Conservation (phyloP, 92 coral and sea anemone genomes). For the Zoanthus sansibaricus region DNA sequence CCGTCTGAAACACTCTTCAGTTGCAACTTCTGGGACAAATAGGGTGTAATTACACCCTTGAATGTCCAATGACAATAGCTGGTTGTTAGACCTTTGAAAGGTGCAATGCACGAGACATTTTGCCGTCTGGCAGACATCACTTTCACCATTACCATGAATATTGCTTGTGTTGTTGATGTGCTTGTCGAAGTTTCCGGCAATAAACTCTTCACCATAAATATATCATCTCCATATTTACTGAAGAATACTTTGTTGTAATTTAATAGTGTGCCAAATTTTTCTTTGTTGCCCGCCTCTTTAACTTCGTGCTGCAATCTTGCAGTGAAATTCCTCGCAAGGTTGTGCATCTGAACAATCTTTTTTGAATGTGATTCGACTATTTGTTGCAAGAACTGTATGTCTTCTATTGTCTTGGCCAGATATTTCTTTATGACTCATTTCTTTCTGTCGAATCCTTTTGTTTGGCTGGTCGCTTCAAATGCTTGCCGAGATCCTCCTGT, state of each 20-base stretch:
- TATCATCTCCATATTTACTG: conserved; percentile 52
- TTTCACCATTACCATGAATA: conserved; percentile 40
- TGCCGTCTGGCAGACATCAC: conserved; percentile 53
- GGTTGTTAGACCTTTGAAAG: conserved; percentile 56
- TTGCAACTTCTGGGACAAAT: conserved; percentile 62
- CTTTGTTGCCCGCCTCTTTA: conserved; percentile 3
- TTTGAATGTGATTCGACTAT: conserved; percentile 75
- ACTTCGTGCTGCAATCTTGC: conserved; percentile 56
- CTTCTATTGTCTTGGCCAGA: conserved; percentile 56
- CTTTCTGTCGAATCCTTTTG: conserved; percentile 43
- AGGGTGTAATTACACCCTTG: conserved; percentile 57
- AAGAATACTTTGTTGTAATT: conserved; percentile 48
- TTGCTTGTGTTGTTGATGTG: conserved; percentile 60
- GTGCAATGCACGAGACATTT: conserved; percentile 60
- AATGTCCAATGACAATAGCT: conserved; percentile 56
- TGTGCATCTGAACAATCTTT: conserved; percentile 75
- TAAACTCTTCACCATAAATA: conserved; percentile 56
- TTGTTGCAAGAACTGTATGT: conserved; percentile 64
- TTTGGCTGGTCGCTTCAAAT: conserved; percentile 59
- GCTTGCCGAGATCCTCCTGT: conserved; percentile 68
- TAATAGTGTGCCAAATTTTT: conserved; percentile 32
- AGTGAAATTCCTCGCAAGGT: conserved; percentile 71
- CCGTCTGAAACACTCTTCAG: conserved; percentile 36
- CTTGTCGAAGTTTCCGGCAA: conserved; percentile 55
- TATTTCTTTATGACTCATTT: conserved; percentile 73